These are phyloP conservation scores for Illadopsis cleaveri DNA, from an alignment of 2,113 vertebrate species.

Conservation along the genomic window DNA sequence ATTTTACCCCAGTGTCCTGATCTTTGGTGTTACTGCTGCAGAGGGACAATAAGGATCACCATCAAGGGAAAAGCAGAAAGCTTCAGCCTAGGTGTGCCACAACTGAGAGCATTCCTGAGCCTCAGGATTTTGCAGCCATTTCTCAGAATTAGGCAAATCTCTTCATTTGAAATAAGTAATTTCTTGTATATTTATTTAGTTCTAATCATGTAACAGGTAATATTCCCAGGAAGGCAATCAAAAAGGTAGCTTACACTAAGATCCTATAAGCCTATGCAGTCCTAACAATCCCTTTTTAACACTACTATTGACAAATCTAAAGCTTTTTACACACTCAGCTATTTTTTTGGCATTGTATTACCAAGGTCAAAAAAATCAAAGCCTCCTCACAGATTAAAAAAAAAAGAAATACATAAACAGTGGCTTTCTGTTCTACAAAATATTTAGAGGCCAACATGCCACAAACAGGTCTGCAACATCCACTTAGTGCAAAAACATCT, in stretches of 20 bases:
- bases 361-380: neutral
- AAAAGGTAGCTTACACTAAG: neutral
- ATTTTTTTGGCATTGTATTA: neutral
- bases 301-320: neutral
- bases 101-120: neutral
- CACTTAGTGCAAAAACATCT: neutral
- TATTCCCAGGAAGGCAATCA: neutral
- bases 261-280: neutral
- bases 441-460: neutral
- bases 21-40: neutral
- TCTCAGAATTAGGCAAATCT: neutral
- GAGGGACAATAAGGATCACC: neutral
- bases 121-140: neutral
- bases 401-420: neutral
- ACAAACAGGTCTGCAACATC: neutral
- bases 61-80: neutral
- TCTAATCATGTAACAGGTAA: neutral
- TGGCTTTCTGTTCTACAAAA: neutral
- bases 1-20: neutral
- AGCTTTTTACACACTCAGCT: neutral
- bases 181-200: neutral
- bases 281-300: neutral
- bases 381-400: neutral
- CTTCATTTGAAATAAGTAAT: neutral
- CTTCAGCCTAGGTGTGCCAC: neutral